phyloP scores from a whole-genome alignment of 2,797 vertebrate genomes.

The Cheracebus regulus region DNA sequence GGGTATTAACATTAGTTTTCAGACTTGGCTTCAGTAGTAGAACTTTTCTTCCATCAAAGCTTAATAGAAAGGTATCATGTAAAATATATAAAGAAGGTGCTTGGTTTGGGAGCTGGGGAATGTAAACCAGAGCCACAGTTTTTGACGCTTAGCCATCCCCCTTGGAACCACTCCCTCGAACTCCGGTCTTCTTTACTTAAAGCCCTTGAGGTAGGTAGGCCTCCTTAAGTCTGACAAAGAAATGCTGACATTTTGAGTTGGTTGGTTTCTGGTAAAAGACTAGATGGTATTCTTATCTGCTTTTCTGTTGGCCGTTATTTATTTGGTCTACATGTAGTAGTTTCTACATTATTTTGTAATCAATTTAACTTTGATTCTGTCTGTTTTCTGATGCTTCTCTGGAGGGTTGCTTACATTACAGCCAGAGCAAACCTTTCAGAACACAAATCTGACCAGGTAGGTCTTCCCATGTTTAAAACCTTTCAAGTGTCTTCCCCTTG shows the following conservation, averaged over 20 bases:
- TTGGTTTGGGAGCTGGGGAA: neutral
- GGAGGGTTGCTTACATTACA: neutral
- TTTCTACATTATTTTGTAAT: neutral
- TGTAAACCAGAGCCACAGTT: neutral
- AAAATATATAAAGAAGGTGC: neutral
- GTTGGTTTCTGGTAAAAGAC: neutral
- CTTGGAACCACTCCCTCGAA: neutral
- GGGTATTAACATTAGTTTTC: neutral
- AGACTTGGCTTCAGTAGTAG: constrained; percentile 6
- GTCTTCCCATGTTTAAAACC: neutral
- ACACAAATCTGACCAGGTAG: neutral
- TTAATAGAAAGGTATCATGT: neutral
- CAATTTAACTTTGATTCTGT: constrained; percentile 15
- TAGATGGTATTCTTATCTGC: neutral
- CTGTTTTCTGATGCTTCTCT: constrained; percentile 5
- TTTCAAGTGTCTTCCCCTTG: neutral
- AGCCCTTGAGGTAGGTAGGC: neutral
- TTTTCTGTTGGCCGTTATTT: neutral
- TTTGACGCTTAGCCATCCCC: neutral
- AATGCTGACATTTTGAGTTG: neutral
- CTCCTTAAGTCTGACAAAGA: neutral
- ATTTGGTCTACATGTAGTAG: neutral
- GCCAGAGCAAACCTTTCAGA: neutral
- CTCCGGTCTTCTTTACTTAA: neutral
- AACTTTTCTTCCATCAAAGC: constrained; percentile 1